phyloP scores from a whole-genome alignment of 35 echinoderm and acorn worm species.

The Apostichopus californicus region DNA sequence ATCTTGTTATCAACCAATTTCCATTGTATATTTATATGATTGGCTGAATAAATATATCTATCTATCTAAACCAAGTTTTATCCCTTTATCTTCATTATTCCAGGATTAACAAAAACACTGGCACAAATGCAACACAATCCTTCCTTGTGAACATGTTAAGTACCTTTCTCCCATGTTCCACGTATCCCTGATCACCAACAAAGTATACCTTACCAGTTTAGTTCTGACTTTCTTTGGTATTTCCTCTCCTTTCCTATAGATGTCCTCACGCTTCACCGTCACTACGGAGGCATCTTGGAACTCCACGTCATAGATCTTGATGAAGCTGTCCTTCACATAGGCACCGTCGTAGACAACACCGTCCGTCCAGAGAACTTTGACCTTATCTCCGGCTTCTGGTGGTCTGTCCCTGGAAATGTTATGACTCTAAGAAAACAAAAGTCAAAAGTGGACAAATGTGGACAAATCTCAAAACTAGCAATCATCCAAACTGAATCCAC shows the following conservation, averaged over 20 bases:
- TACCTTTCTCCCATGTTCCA: no score
- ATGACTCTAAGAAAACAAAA: slow-evolving; percentile 62
- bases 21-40: no score
- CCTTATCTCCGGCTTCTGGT: slow-evolving; percentile 67
- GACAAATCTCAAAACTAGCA: no score
- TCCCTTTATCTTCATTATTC: no score
- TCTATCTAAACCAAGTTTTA: no score
- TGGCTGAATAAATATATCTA: no score
- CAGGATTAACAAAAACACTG: no score
- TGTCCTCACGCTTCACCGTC: slow-evolving; percentile 87
- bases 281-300: slow-evolving; percentile 80
- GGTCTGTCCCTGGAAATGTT: slow-evolving; percentile 61
- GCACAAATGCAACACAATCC: no score
- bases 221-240: slow-evolving; percentile 88
- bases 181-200: background rate
- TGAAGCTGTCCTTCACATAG: slow-evolving; percentile 65
- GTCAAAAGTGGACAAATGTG: no score
- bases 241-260: slow-evolving; percentile 76
- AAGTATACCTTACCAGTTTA: slow-evolving; percentile 76
- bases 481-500: no score
- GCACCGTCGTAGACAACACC: slow-evolving; percentile 63
- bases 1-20: no score
- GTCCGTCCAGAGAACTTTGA: slow-evolving; percentile 88
- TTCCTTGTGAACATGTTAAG: no score
- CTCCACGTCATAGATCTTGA: slow-evolving; percentile 82